Conservation (phyloP, 2,888 invertebrate species). For the Euproctis similis region DNA sequence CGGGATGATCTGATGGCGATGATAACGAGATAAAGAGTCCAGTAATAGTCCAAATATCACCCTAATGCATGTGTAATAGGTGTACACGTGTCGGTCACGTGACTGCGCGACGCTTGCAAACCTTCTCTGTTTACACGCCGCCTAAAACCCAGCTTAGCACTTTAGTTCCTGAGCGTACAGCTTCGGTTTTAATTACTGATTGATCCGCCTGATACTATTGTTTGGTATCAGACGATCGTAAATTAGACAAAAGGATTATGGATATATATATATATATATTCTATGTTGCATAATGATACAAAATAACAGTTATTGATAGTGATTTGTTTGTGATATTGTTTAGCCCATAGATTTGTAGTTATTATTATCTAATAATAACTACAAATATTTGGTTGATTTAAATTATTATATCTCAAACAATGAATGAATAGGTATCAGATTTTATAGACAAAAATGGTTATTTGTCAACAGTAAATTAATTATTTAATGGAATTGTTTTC, state of each 20-base stretch:
- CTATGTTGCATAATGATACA: constrained; percentile 21
- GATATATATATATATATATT: too few relatives aligned
- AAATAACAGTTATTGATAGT: constrained; percentile 24
- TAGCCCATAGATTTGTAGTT: constrained; percentile 11
- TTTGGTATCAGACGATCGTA: constrained; percentile 39
- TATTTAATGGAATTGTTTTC: too few relatives aligned
- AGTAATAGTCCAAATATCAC: constrained; percentile 61
- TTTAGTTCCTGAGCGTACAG: constrained; percentile 45
- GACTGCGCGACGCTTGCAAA: constrained; percentile 13
- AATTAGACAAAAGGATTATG: constrained; percentile 56
- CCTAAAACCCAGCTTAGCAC: constrained; percentile 64
- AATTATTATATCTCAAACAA: too few relatives aligned
- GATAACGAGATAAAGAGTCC: constrained; percentile 65
- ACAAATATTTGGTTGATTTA: too few relatives aligned
- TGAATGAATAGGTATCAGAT: too few relatives aligned
- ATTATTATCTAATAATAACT: too few relatives aligned
- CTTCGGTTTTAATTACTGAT: constrained; percentile 63
- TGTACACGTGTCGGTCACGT: constrained; percentile 50
- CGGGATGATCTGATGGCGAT: constrained; percentile 44
- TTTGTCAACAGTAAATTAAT: too few relatives aligned
- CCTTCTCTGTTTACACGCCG: constrained; percentile 42
- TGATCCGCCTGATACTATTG: constrained; percentile 49
- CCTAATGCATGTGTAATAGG: constrained; percentile 62
- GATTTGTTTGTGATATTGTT: constrained; percentile 11
- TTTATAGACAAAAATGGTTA: too few relatives aligned